Percentiles rank a stretch among this genome's conserved stretches.
phyloP scores from a whole-genome alignment of 2,113 vertebrate genomes.

The Cephalopterus ornatus region DNA sequence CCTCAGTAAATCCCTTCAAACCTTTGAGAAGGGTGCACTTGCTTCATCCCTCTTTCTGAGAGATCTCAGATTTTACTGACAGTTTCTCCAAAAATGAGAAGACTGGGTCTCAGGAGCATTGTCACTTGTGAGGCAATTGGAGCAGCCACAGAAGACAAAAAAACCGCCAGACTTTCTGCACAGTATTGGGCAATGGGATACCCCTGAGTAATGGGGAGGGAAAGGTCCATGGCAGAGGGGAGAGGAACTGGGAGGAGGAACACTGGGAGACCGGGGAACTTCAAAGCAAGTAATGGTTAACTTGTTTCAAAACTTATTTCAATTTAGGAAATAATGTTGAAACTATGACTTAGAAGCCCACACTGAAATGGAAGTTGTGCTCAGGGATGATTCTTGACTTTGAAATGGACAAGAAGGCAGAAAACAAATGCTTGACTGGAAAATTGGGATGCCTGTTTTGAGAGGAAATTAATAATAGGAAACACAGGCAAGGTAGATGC shows the following conservation, averaged over 20 bases:
- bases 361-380: background rate
- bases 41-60: background rate
- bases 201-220: background rate
- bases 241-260: background rate
- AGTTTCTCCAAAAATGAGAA: background rate
- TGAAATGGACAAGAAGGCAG: background rate
- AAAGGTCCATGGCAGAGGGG: background rate
- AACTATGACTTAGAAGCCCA: background rate
- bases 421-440: background rate
- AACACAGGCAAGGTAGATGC: background rate
- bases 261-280: background rate
- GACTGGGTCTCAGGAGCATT: background rate
- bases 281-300: background rate
- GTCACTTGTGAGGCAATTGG: background rate
- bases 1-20: background rate
- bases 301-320: background rate
- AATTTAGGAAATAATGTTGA: background rate
- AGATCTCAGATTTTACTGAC: background rate
- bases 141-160: background rate
- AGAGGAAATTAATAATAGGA: conserved; percentile 10
- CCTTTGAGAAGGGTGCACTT: background rate
- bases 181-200: background rate
- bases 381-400: background rate
- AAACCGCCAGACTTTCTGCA: background rate
- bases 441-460: background rate